A percentile compares a stretch with the other conserved stretches of the same genome.
phyloP scores from a whole-genome alignment of 1,140 invertebrate species.

The Orussus abietinus region DNA sequence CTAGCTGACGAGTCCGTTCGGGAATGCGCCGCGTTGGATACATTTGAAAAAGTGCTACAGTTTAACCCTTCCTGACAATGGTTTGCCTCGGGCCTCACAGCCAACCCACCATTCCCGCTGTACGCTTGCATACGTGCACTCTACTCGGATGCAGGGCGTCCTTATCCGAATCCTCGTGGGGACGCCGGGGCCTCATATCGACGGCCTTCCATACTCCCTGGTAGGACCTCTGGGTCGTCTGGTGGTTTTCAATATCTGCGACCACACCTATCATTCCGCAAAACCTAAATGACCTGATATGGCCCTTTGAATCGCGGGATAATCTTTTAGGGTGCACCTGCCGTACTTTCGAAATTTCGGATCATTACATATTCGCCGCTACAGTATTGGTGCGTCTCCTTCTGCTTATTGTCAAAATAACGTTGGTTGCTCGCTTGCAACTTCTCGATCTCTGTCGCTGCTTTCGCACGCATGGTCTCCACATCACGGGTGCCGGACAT shows the following conservation, averaged over 20 bases:
- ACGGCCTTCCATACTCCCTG: conserved; percentile 19
- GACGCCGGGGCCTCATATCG: no score
- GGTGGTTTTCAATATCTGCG: conserved; percentile 21
- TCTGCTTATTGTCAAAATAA: conserved; percentile 17
- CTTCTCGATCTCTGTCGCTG: conserved; percentile 1
- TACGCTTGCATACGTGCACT: no score
- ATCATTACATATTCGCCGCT: conserved; percentile 28
- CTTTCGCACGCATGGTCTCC: background rate
- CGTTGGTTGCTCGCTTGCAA: conserved; percentile 4
- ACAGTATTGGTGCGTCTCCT: conserved; percentile 16
- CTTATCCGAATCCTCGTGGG: no score
- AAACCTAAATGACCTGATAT: conserved; percentile 18
- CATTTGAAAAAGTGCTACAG: no score
- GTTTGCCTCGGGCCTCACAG: no score
- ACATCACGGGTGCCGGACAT: background rate
- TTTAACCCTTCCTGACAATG: no score
- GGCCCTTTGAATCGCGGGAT: conserved; percentile 26
- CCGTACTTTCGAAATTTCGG: conserved; percentile 21
- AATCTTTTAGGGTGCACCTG: conserved; percentile 24
- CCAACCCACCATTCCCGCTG: no score
- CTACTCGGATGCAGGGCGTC: no score
- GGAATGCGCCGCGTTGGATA: no score
- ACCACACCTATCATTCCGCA: conserved; percentile 25
- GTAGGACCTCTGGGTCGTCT: conserved; percentile 25
- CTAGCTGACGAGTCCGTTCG: no score